Percentiles rank a stretch among this genome's conserved stretches.
These are phyloP conservation scores for Cladopsammia gracilis DNA, from an alignment of 64 coral and sea anemone genomes.

Conservation along the genomic window DNA sequence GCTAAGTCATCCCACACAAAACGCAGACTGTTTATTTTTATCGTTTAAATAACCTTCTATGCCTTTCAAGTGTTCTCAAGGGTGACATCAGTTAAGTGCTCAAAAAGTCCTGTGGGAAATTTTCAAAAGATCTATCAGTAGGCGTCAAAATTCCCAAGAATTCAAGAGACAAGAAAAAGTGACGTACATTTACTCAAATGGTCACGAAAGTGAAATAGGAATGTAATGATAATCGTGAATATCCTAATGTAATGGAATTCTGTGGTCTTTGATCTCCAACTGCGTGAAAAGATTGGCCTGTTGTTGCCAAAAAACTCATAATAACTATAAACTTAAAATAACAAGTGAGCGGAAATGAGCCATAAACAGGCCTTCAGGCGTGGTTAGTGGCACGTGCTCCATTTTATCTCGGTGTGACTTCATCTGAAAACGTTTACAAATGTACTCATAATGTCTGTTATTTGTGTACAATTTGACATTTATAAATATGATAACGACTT, in stretches of 20 bases:
- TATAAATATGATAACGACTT: no score
- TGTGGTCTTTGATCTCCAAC: background rate
- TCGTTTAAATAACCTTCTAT: background rate
- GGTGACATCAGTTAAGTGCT: conserved; percentile 20
- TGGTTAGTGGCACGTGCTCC: background rate
- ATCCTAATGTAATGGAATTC: background rate
- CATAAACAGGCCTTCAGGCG: background rate
- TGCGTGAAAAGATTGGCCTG: background rate
- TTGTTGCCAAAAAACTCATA: background rate
- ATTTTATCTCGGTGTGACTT: background rate
- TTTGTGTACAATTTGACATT: background rate
- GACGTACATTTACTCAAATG: background rate
- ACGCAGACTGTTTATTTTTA: background rate
- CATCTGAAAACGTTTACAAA: background rate
- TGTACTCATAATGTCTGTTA: background rate
- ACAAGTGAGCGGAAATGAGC: conserved; percentile 13
- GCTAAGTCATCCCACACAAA: background rate
- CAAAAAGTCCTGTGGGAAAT: conserved; percentile 25
- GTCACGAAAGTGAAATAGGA: background rate
- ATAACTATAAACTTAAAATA: background rate
- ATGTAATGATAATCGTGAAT: no score
- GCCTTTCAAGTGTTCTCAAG: background rate
- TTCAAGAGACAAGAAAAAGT: background rate
- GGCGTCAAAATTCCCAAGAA: background rate
- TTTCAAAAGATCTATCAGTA: background rate